Percentiles rank a stretch among this genome's conserved stretches.
Evolutionary conservation across 2,797 vertebrate genomes (phyloP).

Genomic region (Psittacula derbiana): DNA sequence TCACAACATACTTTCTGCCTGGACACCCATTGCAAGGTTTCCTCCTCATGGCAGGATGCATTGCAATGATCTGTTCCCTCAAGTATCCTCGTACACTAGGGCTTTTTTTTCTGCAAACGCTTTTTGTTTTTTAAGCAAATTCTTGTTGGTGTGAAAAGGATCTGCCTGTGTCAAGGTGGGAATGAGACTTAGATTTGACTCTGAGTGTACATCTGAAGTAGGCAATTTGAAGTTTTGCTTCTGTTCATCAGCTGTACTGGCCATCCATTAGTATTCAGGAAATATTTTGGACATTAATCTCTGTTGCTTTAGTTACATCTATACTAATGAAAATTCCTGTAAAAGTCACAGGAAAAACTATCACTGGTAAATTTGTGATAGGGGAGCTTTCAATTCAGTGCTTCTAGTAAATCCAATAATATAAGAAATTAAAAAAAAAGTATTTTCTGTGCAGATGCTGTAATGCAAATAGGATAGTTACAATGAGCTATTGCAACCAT

Average conservation of each 20-base stretch:
- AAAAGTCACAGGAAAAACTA: not conserved
- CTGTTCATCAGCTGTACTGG: not conserved
- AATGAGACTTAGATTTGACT: not conserved
- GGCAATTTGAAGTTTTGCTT: not conserved
- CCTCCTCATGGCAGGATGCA: not conserved
- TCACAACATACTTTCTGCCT: not conserved
- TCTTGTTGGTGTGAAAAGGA: not conserved
- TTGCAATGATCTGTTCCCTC: not conserved
- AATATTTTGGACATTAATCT: not conserved
- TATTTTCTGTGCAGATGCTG: not conserved
- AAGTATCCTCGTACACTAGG: not conserved
- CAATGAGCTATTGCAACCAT: conserved; percentile 28
- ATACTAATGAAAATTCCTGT: not conserved
- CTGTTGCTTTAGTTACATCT: not conserved
- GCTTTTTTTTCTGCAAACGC: not conserved
- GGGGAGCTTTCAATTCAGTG: not conserved
- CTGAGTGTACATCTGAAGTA: not conserved
- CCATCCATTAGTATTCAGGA: not conserved
- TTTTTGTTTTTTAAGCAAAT: not conserved
- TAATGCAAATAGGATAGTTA: conserved; percentile 20
- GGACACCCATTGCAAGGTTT: not conserved
- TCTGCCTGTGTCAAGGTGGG: not conserved
- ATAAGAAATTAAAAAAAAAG: conserved; percentile 42
- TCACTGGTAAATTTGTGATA: not conserved
- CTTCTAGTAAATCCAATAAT: not conserved